Percentiles rank a stretch among this genome's conserved stretches.
Conservation (phyloP, 2,113 vertebrate genomes). For the Emydocephalus ijimae region DNA sequence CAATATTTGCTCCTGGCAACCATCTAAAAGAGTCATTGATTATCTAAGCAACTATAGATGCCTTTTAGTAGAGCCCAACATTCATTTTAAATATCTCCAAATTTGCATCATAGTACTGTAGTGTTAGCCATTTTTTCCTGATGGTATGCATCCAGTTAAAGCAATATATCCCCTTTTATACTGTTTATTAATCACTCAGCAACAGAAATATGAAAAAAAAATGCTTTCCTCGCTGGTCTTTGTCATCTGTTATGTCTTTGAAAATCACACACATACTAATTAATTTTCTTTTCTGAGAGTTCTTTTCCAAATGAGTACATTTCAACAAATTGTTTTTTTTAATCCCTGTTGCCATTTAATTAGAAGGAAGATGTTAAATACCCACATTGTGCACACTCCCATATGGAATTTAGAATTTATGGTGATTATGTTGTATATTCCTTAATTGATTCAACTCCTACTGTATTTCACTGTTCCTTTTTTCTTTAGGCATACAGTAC, state of each 20-base stretch:
- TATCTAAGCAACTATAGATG: background rate
- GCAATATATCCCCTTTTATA: background rate
- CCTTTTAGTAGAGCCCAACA: background rate
- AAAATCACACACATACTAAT: background rate
- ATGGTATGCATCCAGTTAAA: background rate
- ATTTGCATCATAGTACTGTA: background rate
- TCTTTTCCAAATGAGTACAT: background rate
- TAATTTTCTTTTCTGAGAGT: background rate
- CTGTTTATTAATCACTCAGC: background rate
- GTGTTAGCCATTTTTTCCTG: background rate
- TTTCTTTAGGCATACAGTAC: background rate
- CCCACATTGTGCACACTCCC: background rate
- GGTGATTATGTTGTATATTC: background rate
- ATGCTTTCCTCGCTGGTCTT: background rate
- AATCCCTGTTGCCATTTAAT: background rate
- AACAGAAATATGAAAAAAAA: background rate
- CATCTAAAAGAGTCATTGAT: background rate
- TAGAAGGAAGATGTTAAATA: background rate
- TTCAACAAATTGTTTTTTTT: background rate
- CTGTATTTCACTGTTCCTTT: background rate
- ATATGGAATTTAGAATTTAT: background rate
- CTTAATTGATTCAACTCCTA: background rate
- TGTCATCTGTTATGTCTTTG: background rate
- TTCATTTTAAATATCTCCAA: fast-evolving
- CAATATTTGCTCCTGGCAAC: background rate